These are phyloP conservation scores for Acrocephalus scirpaceus DNA, from an alignment of 2,797 vertebrate genomes.

Conservation along the genomic window DNA sequence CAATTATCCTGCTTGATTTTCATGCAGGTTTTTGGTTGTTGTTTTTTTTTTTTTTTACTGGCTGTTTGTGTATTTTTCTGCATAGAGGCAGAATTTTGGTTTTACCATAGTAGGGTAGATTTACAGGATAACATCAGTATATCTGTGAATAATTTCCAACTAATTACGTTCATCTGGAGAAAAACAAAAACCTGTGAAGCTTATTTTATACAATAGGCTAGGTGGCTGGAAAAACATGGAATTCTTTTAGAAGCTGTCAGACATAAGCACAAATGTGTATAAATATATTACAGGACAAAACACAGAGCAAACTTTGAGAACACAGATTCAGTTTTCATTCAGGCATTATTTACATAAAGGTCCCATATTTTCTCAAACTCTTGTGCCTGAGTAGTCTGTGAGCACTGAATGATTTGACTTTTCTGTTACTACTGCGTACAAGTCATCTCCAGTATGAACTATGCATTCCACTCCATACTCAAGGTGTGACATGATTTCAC, in stretches of 20 bases:
- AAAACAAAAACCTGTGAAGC: neutral
- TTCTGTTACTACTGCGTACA: neutral
- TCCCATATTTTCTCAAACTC: neutral
- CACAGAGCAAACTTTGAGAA: neutral
- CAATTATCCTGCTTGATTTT: neutral
- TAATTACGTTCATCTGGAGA: neutral
- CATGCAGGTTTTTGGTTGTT: neutral
- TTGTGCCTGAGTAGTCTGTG: neutral
- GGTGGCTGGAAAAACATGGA: neutral
- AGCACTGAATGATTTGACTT: neutral
- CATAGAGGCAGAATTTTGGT: neutral
- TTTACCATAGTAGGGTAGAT: neutral
- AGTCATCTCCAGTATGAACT: neutral
- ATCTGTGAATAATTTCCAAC: neutral
- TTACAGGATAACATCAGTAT: neutral
- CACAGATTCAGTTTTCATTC: neutral
- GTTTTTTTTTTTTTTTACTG: neutral
- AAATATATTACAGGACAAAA: neutral
- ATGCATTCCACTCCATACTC: rapidly evolving
- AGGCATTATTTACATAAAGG: neutral
- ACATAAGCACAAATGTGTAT: neutral
- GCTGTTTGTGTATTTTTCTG: neutral
- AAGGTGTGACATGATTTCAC: neutral
- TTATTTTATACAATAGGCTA: neutral
- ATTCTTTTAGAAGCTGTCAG: neutral